Evolutionary conservation across 1,140 invertebrate genomes (phyloP).

Genomic region (Aphis gossypii): DNA sequence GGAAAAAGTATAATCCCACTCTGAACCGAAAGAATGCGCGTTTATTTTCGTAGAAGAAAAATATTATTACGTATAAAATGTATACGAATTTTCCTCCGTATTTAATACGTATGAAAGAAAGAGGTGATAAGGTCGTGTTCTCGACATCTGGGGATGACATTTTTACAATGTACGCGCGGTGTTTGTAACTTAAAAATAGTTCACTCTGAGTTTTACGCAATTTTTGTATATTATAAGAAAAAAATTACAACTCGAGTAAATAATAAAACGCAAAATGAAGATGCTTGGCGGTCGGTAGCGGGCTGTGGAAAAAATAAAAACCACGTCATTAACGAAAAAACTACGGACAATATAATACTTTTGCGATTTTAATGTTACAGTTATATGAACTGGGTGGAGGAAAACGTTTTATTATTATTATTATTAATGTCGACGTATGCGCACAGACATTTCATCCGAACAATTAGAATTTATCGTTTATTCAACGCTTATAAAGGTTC

Average conservation of each 20-base stretch:
- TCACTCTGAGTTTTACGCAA: neutral
- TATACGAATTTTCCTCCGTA: neutral
- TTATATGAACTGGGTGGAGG: neutral
- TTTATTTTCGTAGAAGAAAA: constrained; percentile 4
- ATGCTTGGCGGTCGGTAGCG: neutral
- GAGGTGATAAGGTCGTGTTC: neutral
- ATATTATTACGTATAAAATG: neutral
- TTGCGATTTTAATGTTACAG: neutral
- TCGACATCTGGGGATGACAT: neutral
- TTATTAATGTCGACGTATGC: neutral
- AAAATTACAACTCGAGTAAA: neutral
- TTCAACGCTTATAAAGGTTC: neutral
- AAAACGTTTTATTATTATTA: constrained; percentile 19
- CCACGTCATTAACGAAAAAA: neutral
- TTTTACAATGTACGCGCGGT: neutral
- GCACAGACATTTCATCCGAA: neutral
- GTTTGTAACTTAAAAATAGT: neutral
- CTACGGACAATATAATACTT: neutral
- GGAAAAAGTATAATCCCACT: neutral
- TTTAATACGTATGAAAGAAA: neutral
- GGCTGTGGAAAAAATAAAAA: neutral
- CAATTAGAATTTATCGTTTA: neutral
- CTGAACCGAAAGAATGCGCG: neutral
- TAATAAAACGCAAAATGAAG: neutral
- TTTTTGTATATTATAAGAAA: neutral